Evolutionary conservation across 2,797 vertebrate genomes (phyloP), one percentile per base, ranked within the genome.

Genomic region (Dermochelys coriacea): DNA sequence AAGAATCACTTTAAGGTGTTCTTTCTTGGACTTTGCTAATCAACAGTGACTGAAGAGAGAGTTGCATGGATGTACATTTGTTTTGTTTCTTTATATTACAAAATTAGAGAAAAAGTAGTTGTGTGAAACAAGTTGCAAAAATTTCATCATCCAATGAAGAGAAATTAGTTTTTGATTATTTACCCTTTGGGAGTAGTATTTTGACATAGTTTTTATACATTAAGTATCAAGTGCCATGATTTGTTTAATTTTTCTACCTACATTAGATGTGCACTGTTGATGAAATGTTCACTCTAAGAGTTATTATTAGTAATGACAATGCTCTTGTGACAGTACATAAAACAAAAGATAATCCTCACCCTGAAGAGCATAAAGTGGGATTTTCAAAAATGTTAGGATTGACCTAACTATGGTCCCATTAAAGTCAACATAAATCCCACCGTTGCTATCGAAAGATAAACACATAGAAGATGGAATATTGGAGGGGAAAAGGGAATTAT

Each of bases 401-500:
- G 41, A 3, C 61, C 83, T 87, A 8, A 21, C 27, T 6, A 0
- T 41, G 52, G 25, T 61, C 5, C 52, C 0, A 0, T 23, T 82
- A 82, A 16, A 1, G 0, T 10, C 12, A 47, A 37, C 71, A 31
- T 18, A 51, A 25, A 68, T 55, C 87, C 55, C 12, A 34, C 93
- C 49, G 14, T 3, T 15, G 54, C 34, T 8, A 2, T 19, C 9
- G 34, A 41, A 14, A 84, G 47, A 82, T 14, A 4, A 11, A n/a
- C 27, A 5, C 15, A 31, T 4, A 12, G 54, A 52, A 68, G 79
- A 5, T 19, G 27, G 12, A 75, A 11, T 0, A 0, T 12, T 4
- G 27, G 75, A 5, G 54, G 0, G n/a, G 64, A 21, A 2, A 75
- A 83, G 31, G 78, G 41, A 77, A 64, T 21, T 0, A 0, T 57